Percentiles rank a stretch among this genome's conserved stretches.
Conservation (phyloP, 2,113 vertebrate genomes). For the Dicaeum eximium region DNA sequence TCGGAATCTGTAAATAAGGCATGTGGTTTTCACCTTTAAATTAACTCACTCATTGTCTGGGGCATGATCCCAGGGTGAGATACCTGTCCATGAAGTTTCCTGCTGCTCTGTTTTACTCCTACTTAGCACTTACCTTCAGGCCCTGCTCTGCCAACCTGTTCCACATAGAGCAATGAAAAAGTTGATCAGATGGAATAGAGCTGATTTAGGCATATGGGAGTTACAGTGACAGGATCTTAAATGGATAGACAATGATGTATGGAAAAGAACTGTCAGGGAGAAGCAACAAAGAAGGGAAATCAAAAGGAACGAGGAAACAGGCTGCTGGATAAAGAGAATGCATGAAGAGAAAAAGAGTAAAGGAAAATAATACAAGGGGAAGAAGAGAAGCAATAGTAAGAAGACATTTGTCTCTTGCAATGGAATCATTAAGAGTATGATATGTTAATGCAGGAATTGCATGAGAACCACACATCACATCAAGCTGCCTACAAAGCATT, state of each 20-base stretch:
- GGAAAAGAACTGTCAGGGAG: neutral
- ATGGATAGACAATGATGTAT: neutral
- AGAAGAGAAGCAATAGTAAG: constrained; percentile 15
- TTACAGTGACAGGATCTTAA: neutral
- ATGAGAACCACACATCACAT: neutral
- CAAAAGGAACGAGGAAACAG: neutral
- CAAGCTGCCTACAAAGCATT: neutral
- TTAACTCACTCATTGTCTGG: neutral
- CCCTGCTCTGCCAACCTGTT: constrained; percentile 13
- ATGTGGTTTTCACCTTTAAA: neutral
- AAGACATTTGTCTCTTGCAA: neutral
- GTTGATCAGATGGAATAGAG: neutral
- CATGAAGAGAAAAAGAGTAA: neutral
- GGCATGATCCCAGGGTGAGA: neutral
- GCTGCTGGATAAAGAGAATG: neutral
- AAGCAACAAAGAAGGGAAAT: neutral
- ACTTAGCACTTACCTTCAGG: neutral
- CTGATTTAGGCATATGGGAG: neutral
- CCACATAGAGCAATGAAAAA: neutral
- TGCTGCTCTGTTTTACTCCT: neutral
- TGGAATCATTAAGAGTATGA: neutral
- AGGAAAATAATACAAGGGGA: neutral
- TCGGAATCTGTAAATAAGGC: neutral
- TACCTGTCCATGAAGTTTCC: neutral
- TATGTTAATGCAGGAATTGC: neutral